Base-by-base conservation (phyloP, 2,888 invertebrate species). In the Nephrotoma flavescens region DNA sequence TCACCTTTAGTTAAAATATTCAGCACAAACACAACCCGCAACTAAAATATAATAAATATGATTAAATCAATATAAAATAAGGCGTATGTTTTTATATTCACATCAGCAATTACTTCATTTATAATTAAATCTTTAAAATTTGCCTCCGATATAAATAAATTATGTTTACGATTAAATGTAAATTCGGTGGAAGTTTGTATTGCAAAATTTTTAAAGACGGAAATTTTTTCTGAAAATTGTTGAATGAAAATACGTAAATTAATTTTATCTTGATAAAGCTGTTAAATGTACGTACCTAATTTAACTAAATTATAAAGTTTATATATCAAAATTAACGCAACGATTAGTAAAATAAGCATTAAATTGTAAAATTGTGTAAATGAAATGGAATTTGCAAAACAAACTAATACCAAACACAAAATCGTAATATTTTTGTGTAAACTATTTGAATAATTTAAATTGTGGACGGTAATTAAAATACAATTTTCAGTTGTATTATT, bases 31-130 rank as follows among this genome's bases (percentile, higher is more conserved):
- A 91, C 90, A 4, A 92, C 90, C 87, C 91, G 90, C 87, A 92
- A 89, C 92, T 92, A 87, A 44, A 89, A 89, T 42, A 44, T 44
- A 71, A 71, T 9, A 31, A 31, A 85, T 42, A 86, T 84, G 85
- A 86, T 57, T 44, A 71, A 87, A 87, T 71, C 85, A 12, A 41
- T 87, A 42, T 19, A 45, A 87, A 83, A 41, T 41, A n/a, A 41
- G 31, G 3, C 31, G 31, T 31, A 31, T 31, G 31, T 31, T 31
- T 19, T 12, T n/a, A 41, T 71, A 57, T 6, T 87, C 89, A 92
- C 92, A 89, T 91, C 89, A 86, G 91, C 90, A 41, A 92, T 90
- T 0, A 92, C 92, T 90, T 92, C 92, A 87, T 92, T 92, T 11
- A 92, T 91, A 1, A 92, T 90, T 12, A 92, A 88, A 87, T 92